These are phyloP conservation scores for Gallinago undulata DNA, from an alignment of 2,113 vertebrate genomes.

Conservation along the genomic window DNA sequence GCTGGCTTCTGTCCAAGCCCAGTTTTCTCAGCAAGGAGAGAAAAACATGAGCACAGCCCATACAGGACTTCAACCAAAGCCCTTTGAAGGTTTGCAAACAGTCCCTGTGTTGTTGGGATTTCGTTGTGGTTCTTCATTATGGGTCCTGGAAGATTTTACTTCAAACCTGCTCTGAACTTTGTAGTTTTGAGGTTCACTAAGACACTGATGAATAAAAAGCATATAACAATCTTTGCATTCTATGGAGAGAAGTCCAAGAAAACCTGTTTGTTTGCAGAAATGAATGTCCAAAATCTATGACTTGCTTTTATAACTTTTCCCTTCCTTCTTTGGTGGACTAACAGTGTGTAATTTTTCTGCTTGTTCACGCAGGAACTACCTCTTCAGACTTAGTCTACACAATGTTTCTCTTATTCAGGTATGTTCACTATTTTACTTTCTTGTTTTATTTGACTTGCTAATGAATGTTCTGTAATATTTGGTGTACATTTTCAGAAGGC, in stretches of 20 bases:
- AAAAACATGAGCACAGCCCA: background rate
- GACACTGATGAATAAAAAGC: background rate
- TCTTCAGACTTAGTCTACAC: constrained; percentile 95
- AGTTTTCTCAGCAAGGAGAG: background rate
- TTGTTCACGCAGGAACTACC: constrained; percentile 89
- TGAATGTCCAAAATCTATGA: background rate
- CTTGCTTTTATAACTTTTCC: background rate
- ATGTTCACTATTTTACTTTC: constrained; percentile 44
- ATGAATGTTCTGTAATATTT: background rate
- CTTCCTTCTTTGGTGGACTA: constrained; percentile 9
- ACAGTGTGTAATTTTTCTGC: constrained; percentile 51
- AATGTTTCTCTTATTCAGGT: constrained; percentile 96
- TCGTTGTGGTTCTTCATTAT: background rate
- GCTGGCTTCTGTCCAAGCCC: background rate
- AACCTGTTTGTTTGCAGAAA: background rate
- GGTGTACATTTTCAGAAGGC: background rate
- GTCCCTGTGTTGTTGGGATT: background rate
- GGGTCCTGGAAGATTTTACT: background rate
- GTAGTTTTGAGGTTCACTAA: background rate
- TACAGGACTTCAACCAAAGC: background rate
- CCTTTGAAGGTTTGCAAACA: background rate
- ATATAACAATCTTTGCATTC: background rate
- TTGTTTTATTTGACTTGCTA: constrained; percentile 24
- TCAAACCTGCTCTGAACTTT: background rate
- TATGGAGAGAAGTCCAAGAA: background rate